These are phyloP conservation scores for Casuarius casuarius DNA, from an alignment of 2,113 vertebrate genomes.

Conservation along the genomic window DNA sequence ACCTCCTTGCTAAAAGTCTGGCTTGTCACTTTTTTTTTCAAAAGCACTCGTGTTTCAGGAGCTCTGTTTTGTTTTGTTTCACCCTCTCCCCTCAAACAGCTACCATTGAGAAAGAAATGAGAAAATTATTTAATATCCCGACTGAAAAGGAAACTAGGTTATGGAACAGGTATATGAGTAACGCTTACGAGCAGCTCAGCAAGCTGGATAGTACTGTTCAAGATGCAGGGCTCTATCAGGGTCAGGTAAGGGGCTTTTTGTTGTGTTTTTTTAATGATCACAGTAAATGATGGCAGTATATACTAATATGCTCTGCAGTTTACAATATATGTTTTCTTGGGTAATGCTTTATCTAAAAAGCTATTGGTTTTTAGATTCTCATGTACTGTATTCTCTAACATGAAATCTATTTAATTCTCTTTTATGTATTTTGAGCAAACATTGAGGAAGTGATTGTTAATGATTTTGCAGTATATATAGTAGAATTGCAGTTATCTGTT, in stretches of 20 bases:
- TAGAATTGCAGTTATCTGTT: background rate
- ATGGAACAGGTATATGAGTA: constrained; percentile 96
- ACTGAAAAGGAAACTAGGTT: constrained; percentile 90
- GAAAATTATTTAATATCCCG: constrained; percentile 90
- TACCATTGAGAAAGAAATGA: constrained; percentile 94
- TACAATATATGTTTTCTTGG: no score
- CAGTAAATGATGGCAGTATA: background rate
- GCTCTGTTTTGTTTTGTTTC: background rate
- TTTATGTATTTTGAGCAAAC: background rate
- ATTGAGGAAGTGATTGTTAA: background rate
- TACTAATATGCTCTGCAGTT: background rate
- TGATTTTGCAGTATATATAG: background rate
- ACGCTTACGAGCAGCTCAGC: constrained; percentile 91
- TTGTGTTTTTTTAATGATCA: background rate
- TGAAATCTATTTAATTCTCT: background rate
- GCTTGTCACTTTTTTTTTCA: background rate
- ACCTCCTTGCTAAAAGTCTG: background rate
- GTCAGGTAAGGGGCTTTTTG: constrained; percentile 83
- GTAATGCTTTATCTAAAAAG: background rate
- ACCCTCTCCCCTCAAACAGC: constrained; percentile 73
- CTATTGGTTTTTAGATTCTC: background rate
- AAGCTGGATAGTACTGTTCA: constrained; percentile 95
- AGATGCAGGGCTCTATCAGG: constrained; percentile 94
- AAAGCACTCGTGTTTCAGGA: background rate
- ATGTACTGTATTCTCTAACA: background rate